These are phyloP conservation scores for Chrysaora quinquecirrha DNA, from an alignment of 30 jellyfish, hydroid and myxozoan genomes.

Conservation along the genomic window DNA sequence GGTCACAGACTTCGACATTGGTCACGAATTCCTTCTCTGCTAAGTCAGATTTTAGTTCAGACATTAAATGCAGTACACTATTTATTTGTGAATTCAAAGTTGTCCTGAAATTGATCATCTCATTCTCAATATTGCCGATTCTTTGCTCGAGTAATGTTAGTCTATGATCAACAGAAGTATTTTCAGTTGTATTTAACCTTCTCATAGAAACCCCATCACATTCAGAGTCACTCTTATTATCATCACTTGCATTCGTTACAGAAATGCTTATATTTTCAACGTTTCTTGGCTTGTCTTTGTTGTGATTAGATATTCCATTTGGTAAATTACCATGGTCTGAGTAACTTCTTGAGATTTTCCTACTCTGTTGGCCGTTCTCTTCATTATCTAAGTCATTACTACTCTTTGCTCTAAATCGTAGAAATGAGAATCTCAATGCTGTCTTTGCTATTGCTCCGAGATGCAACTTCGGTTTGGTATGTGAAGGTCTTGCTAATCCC, in stretches of 20 bases:
- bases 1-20: background rate
- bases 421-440: constrained; percentile 62
- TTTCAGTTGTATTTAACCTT: background rate
- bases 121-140: constrained; percentile 32
- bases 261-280: background rate
- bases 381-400: background rate
- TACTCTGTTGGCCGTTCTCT: background rate
- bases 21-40: constrained; percentile 30
- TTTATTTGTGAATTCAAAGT: constrained; percentile 39
- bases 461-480: constrained; percentile 48
- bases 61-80: constrained; percentile 15
- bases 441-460: constrained; percentile 70
- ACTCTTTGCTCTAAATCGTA: constrained; percentile 46
- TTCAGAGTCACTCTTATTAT: background rate
- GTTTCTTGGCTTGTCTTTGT: background rate
- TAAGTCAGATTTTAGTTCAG: constrained; percentile 16
- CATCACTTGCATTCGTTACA: background rate
- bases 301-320: background rate
- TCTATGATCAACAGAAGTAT: background rate
- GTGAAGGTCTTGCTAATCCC: constrained; percentile 65
- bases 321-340: background rate
- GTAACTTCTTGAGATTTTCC: background rate
- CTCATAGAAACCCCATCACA: background rate
- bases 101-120: constrained; percentile 14
- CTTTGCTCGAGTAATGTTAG: constrained; percentile 38